phyloP scores from a whole-genome alignment of 2,888 invertebrate genomes.

The Corbicula japonica region DNA sequence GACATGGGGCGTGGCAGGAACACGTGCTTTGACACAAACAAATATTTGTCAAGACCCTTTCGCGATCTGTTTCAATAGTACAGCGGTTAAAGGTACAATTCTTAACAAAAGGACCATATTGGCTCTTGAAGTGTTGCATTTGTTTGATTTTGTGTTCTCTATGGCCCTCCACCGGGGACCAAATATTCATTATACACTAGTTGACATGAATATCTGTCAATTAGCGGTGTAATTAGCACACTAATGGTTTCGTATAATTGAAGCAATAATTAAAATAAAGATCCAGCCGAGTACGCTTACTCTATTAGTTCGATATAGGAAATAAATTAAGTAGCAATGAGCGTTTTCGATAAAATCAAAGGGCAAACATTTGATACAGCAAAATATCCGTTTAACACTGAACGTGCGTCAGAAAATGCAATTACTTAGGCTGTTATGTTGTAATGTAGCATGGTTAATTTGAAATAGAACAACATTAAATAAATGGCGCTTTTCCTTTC shows the following conservation, averaged over 20 bases:
- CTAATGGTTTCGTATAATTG: conserved; percentile 62
- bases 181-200: conserved; percentile 53
- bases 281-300: conserved; percentile 32
- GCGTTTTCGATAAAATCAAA: conserved; percentile 25
- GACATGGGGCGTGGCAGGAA: conserved; percentile 31
- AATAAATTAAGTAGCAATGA: conserved; percentile 40
- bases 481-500: conserved; percentile 14
- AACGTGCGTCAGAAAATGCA: conserved; percentile 1
- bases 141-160: conserved; percentile 29
- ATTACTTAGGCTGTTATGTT: not conserved
- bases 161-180: conserved; percentile 37
- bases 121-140: conserved; percentile 12
- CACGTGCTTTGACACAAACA: conserved; percentile 59
- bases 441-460: not conserved
- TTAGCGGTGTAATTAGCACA: conserved; percentile 59
- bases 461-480: conserved; percentile 17
- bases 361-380: conserved; percentile 30
- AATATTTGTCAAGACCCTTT: conserved; percentile 44
- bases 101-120: conserved; percentile 26
- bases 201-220: conserved; percentile 60
- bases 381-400: conserved; percentile 26
- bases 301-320: conserved; percentile 46
- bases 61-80: conserved; percentile 21
- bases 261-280: conserved; percentile 55
- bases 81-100: not conserved